Evolutionary conservation across 2,797 vertebrate species (phyloP), one percentile per base, ranked within the genome.

Genomic region (Tarsius wallacei): DNA sequence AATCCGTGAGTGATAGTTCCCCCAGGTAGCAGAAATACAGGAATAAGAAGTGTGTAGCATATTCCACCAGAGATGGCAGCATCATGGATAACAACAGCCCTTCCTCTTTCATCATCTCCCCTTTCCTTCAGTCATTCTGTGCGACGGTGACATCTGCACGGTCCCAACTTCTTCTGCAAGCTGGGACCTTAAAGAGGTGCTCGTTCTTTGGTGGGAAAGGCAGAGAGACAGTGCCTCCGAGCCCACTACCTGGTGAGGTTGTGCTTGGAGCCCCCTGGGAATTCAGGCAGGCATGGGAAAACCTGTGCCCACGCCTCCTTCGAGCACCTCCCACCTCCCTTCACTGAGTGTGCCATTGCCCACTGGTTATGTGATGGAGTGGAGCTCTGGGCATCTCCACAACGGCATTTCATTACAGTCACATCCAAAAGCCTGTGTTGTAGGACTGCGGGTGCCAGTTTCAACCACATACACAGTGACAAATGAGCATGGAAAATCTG

Each of bases 221-320:
- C 49, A 33, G 84, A 28, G n/a, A 63, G 31, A 26, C 36, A 82
- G 14, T 66, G 68, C 82, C 55, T 1, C 19, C 0, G 1, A 59
- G 53, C 24, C 3, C 64, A n/a, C 2, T 24, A 2, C 22, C 6
- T 24, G 53, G n/a, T n/a, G 5, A 74, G 57, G 24, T 26, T 3
- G 1, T 13, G 19, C 21, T 22, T 47, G 21, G 42, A 47, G 36
- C 0, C 7, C 22, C 1, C 26, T 17, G 31, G 12, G 28, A 51
- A 63, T 22, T 49, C 36, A 0, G 8, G 26, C 0, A 1, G 31
- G 4, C 0, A 0, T 22, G 55, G 12, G 0, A 3, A 0, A 5
- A 2, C 11, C 1, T 11, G 7, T 5, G 26, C 15, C 7, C 1
- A 2, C 4, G 0, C 19, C 26, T 16, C 13, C 7, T 33, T 80